These are phyloP conservation scores for Lissocephala sabroskyi DNA, from an alignment of 2,888 invertebrate genomes.

Conservation along the genomic window DNA sequence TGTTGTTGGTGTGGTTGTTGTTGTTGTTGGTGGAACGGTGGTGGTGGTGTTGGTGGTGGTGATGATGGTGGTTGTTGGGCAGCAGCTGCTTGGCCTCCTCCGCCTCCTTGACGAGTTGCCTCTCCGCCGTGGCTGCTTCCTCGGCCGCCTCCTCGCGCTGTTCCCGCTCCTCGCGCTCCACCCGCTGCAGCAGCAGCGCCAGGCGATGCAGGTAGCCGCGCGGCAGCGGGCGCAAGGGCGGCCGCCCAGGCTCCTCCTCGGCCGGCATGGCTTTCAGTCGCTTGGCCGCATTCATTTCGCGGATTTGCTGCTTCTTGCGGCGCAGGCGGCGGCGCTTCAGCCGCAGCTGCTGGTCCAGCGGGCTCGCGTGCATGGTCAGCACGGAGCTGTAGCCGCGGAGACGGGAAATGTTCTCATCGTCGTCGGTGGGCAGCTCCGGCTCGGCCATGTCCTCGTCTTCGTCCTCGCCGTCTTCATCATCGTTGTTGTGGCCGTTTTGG, in stretches of 20 bases:
- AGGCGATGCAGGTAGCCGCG: constrained; percentile 53
- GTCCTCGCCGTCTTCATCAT: constrained; percentile 21
- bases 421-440: constrained; percentile 35
- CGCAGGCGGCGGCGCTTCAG: constrained; percentile 46
- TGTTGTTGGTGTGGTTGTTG: constrained; percentile 30
- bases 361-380: constrained; percentile 43
- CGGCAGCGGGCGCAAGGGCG: constrained; percentile 39
- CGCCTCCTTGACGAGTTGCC: constrained; percentile 16
- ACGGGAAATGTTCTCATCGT: constrained; percentile 58
- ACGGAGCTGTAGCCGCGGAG: constrained; percentile 57
- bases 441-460: constrained; percentile 34
- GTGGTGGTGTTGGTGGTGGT: constrained; percentile 43
- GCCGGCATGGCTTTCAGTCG: constrained; percentile 36
- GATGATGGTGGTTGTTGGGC: no score
- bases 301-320: constrained; percentile 38
- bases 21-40: constrained; percentile 64
- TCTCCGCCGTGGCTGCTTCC: constrained; percentile 23
- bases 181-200: constrained; percentile 43
- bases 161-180: constrained; percentile 39
- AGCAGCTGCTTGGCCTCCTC: constrained; percentile 38
- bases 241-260: constrained; percentile 20
- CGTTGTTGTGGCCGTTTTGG: constrained; percentile 9
- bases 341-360: constrained; percentile 25
- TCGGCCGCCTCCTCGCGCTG: constrained; percentile 54
- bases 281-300: constrained; percentile 48